Evolutionary conservation across 2,888 invertebrate genomes (phyloP).

Genomic region (Cremastinae sp.): DNA sequence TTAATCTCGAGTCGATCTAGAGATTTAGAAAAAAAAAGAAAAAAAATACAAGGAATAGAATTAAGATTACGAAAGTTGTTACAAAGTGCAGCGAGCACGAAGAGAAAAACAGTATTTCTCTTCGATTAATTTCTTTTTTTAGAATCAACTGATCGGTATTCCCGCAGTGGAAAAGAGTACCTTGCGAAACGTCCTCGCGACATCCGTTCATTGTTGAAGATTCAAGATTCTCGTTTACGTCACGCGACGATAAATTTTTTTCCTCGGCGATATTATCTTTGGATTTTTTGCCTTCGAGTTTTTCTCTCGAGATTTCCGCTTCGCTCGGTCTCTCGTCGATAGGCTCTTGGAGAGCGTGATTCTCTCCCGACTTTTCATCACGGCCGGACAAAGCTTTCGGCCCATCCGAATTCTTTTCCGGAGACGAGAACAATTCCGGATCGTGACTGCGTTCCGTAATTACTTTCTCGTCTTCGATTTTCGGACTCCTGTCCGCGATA

Average conservation of each 20-base stretch:
- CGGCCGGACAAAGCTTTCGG: not conserved
- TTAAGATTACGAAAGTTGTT: too few species aligned
- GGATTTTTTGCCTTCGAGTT: conserved; percentile 35
- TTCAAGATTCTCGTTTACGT: conserved; percentile 23
- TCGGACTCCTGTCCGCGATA: too few species aligned
- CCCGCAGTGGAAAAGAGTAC: conserved; percentile 23
- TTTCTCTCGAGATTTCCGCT: conserved; percentile 2
- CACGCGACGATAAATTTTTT: conserved; percentile 6
- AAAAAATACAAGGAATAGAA: too few species aligned
- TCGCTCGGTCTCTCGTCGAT: conserved; percentile 41
- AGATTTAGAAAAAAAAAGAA: not conserved
- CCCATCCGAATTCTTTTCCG: conserved; percentile 53
- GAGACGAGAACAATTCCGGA: conserved; percentile 50
- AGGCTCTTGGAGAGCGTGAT: conserved; percentile 50
- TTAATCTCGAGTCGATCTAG: conserved; percentile 8
- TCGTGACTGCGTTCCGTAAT: too few species aligned
- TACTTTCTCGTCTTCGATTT: too few species aligned
- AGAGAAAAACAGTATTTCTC: conserved; percentile 2
- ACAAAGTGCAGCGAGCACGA: too few species aligned
- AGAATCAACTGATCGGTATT: not conserved
- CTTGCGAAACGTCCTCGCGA: conserved; percentile 42
- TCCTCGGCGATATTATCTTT: conserved; percentile 20
- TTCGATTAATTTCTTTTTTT: not conserved
- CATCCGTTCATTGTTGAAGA: conserved; percentile 31
- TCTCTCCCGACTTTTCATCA: conserved; percentile 48